Evolutionary conservation across 2,888 invertebrate genomes (phyloP).

Genomic region (Exephanes ischioxanthus): DNA sequence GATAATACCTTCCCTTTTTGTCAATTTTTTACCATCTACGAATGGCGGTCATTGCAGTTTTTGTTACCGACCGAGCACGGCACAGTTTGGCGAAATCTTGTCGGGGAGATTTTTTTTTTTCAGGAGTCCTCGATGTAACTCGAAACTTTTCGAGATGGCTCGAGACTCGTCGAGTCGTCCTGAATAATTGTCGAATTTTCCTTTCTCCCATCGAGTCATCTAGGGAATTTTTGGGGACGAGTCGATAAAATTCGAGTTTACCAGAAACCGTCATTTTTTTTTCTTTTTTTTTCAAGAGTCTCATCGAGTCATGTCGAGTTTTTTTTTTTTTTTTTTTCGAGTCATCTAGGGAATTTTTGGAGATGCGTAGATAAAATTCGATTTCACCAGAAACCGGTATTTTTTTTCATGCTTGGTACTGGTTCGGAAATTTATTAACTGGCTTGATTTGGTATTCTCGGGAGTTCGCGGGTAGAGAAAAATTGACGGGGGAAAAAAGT

Average conservation of each 20-base stretch:
- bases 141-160: background rate
- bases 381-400: background rate
- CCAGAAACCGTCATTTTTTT: background rate
- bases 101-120: too few species aligned
- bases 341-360: background rate
- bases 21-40: too few species aligned
- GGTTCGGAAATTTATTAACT: background rate
- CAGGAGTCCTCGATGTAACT: background rate
- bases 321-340: too few species aligned
- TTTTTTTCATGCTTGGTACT: background rate
- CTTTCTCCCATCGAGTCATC: background rate
- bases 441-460: background rate
- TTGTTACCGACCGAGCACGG: too few species aligned
- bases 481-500: constrained; percentile 14
- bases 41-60: too few species aligned
- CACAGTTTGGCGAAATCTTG: too few species aligned
- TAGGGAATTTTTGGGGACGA: too few species aligned
- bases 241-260: background rate
- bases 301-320: too few species aligned
- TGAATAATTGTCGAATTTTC: background rate
- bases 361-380: background rate
- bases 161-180: background rate
- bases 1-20: too few species aligned
- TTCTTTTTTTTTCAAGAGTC: too few species aligned
- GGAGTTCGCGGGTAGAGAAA: background rate